Evolutionary conservation across 2,113 vertebrate genomes (phyloP), one percentile per base, ranked within the genome.

Genomic region (Nerophis lumbriciformis): DNA sequence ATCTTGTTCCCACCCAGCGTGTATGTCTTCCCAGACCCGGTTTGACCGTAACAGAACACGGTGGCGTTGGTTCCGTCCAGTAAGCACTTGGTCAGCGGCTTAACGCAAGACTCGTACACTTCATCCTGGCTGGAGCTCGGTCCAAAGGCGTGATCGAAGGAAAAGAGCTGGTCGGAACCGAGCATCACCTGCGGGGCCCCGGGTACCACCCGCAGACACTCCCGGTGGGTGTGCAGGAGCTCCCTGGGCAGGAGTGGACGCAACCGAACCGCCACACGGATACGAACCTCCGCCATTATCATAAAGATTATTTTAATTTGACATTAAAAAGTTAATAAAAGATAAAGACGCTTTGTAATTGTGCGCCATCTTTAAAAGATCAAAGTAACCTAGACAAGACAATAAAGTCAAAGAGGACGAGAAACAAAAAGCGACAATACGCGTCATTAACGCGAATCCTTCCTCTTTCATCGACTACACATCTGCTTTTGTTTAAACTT

Each of bases 1-100:
- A 84, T 57, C 54, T 84, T 88, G 21, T 91, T 86, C 56, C 92
- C 88, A 44, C 93, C 90, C 0, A 98, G 92, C 44, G 95, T 96
- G 69, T 94, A 93, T 0, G 95, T 97, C 85, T 98, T 97, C 54
- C 95, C 94, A 44, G 95, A 96, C 11, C 94, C 94, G 6, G 94
- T 95, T n/a, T 97, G 94, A 72, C 95, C 95, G 6, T 95, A 96
- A 0, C 91, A 93, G 85, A 98, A 95, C 48, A 96, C 92, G 0
- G 95, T 96, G 45, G 92, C 93, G 13, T 98, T 97, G 81, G 90
- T 92, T 9, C 95, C 95, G 56, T 92, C 86, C 14, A 92, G 63
- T 71, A 96, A 83, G 28, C 92, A 90, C 68, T 79, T 66, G 0
- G 97, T 82, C 48, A 98, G 83, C 13, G 93, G 93, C 63, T 89